phyloP scores from a whole-genome alignment of 1,140 invertebrate genomes.

The Habropoda laboriosa region DNA sequence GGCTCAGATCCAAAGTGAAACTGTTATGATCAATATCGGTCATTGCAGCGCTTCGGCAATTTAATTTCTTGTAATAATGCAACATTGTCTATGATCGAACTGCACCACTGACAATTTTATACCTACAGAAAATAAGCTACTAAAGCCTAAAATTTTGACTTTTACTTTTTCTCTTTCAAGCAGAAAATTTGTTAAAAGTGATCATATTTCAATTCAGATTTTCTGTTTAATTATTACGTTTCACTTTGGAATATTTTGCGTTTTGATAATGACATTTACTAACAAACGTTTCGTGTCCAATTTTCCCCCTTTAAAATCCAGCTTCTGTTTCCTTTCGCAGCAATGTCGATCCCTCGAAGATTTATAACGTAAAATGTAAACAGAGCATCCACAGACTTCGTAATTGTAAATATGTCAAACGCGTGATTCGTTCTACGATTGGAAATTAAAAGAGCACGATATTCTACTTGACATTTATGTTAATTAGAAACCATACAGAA shows the following conservation, averaged over 20 bases:
- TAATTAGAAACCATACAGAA: neutral
- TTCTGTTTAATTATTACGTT: too few species aligned
- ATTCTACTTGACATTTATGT: neutral
- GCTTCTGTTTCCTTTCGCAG: too few species aligned
- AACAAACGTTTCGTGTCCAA: too few species aligned
- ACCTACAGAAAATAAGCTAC: neutral
- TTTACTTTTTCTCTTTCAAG: too few species aligned
- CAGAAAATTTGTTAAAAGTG: too few species aligned
- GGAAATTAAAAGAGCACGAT: neutral
- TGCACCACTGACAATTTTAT: neutral
- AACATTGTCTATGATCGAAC: neutral
- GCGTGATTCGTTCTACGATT: neutral
- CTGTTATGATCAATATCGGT: conserved; percentile 42
- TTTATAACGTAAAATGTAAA: neutral
- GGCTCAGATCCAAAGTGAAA: conserved; percentile 20
- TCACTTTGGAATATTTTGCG: too few species aligned
- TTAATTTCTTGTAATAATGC: neutral
- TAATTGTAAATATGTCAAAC: neutral
- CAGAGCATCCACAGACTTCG: neutral
- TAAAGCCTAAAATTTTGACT: neutral
- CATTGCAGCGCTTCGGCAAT: conserved; percentile 22
- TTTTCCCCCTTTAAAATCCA: too few species aligned
- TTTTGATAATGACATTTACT: too few species aligned
- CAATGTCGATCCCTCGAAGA: too few species aligned
- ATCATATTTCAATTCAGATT: too few species aligned